Evolutionary conservation across 2,113 vertebrate genomes (phyloP), one percentile per base, ranked within the genome.

Genomic region (Phoxinus phoxinus): DNA sequence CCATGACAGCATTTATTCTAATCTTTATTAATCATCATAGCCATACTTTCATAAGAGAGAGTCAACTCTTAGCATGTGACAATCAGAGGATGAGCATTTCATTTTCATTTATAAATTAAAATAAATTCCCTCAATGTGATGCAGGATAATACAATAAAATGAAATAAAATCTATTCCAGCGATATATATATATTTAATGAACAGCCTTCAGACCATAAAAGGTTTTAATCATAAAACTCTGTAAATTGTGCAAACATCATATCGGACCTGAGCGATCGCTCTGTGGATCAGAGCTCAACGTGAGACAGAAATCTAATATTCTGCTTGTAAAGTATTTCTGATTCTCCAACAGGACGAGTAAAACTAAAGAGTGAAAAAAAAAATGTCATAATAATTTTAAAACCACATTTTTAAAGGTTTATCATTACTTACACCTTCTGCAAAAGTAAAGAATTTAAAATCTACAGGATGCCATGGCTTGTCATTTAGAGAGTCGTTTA

Each of bases 401-500:
- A 75, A 27, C 65, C 30, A 17, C 13, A 46, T 51, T 41, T 37
- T 11, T 41, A 41, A n/a, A 44, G 17, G 0, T 25, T 1, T 63
- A 53, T 56, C 3, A 65, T 80, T 23, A 69, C 27, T 23, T 69
- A 21, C 37, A 69, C 61, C 41, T 48, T 63, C 41, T 35, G 4
- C 5, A 51, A 48, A 27, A 6, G 41, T 21, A 32, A 48, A 21
- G 17, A 69, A 48, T 13, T 9, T 9, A 13, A 32, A 81, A 53
- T 30, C 1, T 48, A 69, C 69, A 35, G 44, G 25, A 51, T 69
- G 44, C 10, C 17, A 9, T 53, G 17, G 63, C 2, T 81, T 48
- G 63, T 81, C 63, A 81, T 51, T 65, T 25, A 51, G 61, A 69
- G 27, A 51, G 27, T 61, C 90, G 87, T 83, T 89, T 91, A 73